A percentile compares a stretch with the other conserved stretches of the same genome.
Conservation (phyloP, 2,797 vertebrate species). For the Falco biarmicus region DNA sequence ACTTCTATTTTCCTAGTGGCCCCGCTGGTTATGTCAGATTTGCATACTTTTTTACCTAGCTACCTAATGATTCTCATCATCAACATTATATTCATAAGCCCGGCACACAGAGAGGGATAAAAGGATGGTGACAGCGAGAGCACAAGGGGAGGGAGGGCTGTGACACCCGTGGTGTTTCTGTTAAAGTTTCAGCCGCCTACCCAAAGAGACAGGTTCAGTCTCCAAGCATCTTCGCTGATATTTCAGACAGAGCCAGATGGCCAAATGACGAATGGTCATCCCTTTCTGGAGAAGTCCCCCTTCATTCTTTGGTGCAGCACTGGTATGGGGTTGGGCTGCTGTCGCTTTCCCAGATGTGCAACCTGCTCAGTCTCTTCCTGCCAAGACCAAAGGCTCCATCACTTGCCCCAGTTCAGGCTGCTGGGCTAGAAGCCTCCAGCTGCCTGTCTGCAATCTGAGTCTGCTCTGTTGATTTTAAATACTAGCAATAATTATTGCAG, state of each 20-base stretch:
- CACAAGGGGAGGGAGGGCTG: background rate
- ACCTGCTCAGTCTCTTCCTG: background rate
- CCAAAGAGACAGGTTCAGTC: background rate
- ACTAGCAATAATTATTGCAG: background rate
- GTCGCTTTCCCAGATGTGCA: background rate
- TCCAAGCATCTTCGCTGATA: background rate
- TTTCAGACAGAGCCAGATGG: background rate
- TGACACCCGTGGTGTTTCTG: background rate
- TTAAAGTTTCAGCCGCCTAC: background rate
- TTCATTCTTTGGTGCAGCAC: fast-evolving
- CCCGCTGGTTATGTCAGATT: background rate
- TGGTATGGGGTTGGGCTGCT: background rate
- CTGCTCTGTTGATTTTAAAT: background rate
- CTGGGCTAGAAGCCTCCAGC: background rate
- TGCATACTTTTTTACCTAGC: background rate
- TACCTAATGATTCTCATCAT: background rate
- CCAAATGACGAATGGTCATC: background rate
- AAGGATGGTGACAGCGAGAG: background rate
- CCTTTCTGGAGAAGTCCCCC: background rate
- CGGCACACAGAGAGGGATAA: background rate
- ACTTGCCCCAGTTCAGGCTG: background rate
- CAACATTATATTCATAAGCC: background rate
- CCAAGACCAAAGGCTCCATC: background rate
- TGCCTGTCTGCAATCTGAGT: background rate
- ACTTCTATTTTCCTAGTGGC: background rate